A percentile compares a stretch with the other conserved stretches of the same genome.
phyloP scores from a whole-genome alignment of 2,797 vertebrate species.

The Brachyalestes nurse region DNA sequence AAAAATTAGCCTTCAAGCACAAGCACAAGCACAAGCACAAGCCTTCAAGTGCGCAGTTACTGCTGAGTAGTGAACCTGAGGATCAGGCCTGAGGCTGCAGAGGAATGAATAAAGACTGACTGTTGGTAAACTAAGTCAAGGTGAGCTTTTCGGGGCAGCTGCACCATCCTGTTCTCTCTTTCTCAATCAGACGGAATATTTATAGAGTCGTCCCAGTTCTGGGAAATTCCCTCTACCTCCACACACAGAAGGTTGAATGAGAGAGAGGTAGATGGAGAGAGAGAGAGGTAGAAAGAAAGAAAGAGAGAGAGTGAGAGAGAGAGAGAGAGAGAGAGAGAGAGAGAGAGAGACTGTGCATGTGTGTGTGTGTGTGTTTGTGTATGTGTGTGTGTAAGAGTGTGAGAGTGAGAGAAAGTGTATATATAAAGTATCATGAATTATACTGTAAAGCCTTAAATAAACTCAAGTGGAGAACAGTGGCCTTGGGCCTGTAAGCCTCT shows the following conservation, averaged over 20 bases:
- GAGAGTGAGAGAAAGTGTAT: conserved; percentile 3
- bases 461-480: neutral
- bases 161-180: conserved; percentile 14
- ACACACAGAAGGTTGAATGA: conserved; percentile 21
- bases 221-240: conserved; percentile 46
- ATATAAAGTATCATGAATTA: too few relatives aligned
- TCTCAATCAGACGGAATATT: conserved; percentile 43
- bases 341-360: too few relatives aligned
- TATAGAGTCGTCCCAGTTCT: conserved; percentile 60
- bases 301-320: neutral
- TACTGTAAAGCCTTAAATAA: neutral
- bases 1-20: too few relatives aligned
- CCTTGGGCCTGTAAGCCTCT: neutral
- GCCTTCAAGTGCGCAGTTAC: too few relatives aligned
- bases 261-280: neutral
- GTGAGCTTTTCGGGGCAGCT: conserved; percentile 43
- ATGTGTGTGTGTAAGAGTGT: neutral
- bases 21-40: too few relatives aligned
- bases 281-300: neutral
- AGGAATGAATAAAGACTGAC: neutral
- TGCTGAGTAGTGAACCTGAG: neutral
- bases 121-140: conserved; percentile 52
- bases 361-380: too few relatives aligned
- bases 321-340: conserved; percentile 14
- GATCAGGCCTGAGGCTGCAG: conserved; percentile 5